A percentile compares a stretch with the other conserved stretches of the same genome.
Conservation (phyloP, 2,797 vertebrate species). For the Pangasius sanitwongsei region DNA sequence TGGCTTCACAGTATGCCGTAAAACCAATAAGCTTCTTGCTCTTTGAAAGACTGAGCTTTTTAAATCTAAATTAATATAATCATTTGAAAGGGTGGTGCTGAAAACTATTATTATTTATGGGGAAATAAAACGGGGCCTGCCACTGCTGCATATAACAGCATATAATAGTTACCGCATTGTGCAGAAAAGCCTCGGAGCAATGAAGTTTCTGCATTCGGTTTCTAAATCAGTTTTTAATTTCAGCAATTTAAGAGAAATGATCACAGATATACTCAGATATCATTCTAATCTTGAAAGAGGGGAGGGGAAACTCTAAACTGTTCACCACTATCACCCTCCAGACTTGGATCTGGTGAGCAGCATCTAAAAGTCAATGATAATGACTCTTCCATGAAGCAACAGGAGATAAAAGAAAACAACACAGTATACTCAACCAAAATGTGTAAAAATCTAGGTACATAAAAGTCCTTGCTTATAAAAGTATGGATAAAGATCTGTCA, state of each 20-base stretch:
- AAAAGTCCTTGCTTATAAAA: neutral
- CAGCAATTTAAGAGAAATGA: neutral
- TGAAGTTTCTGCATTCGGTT: neutral
- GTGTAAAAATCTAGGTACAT: neutral
- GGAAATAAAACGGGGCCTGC: conserved; percentile 33
- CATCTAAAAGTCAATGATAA: neutral
- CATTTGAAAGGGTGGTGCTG: conserved; percentile 49
- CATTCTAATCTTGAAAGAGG: conserved; percentile 6
- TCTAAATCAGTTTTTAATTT: neutral
- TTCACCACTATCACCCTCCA: neutral
- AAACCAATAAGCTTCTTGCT: conserved; percentile 54
- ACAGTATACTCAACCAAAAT: neutral
- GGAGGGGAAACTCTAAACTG: neutral
- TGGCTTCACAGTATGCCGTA: conserved; percentile 52
- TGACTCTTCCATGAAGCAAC: neutral
- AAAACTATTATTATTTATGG: conserved; percentile 41
- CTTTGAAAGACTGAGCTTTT: conserved; percentile 58
- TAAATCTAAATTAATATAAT: conserved; percentile 58
- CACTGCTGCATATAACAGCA: neutral
- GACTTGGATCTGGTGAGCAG: neutral
- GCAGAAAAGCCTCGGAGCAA: neutral
- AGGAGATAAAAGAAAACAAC: neutral
- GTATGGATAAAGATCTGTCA: too few relatives aligned
- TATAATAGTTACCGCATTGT: neutral
- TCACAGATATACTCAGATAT: neutral